A percentile compares a stretch with the other conserved stretches of the same genome.
Conservation (phyloP, 2,113 vertebrate species). For the Oxygymnocypris stewartii region DNA sequence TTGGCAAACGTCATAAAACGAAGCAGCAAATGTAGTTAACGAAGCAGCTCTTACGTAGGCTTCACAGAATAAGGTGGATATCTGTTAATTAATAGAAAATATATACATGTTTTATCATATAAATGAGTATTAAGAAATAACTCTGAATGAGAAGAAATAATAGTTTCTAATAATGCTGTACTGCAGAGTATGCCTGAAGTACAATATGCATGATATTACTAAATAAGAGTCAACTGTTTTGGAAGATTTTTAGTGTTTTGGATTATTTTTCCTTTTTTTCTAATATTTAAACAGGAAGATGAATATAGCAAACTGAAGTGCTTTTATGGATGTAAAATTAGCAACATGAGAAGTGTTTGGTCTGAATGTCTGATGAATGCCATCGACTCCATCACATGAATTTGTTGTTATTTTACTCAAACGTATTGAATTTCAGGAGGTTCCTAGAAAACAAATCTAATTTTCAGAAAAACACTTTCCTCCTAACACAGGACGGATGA, state of each 20-base stretch:
- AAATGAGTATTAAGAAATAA: not conserved
- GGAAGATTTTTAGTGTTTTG: not conserved
- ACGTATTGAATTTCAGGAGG: not conserved
- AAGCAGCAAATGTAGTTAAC: no score
- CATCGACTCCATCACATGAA: not conserved
- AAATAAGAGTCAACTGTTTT: not conserved
- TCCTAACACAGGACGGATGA: not conserved
- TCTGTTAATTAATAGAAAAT: no score
- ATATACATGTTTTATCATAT: no score
- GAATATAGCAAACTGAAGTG: not conserved
- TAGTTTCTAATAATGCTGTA: no score
- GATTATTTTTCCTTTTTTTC: not conserved
- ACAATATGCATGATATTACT: not conserved
- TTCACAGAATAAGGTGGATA: no score
- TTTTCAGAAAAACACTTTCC: not conserved
- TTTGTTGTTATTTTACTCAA: not conserved
- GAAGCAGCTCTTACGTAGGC: no score
- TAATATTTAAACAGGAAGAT: not conserved
- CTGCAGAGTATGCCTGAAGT: not conserved
- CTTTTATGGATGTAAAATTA: not conserved
- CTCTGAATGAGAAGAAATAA: not conserved
- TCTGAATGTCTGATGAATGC: constrained; percentile 5
- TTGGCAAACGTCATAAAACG: no score
- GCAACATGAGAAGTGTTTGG: not conserved
- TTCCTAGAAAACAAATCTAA: not conserved